Evolutionary conservation across 2,113 vertebrate species (phyloP).

Genomic region (Odobenus rosmarus): DNA sequence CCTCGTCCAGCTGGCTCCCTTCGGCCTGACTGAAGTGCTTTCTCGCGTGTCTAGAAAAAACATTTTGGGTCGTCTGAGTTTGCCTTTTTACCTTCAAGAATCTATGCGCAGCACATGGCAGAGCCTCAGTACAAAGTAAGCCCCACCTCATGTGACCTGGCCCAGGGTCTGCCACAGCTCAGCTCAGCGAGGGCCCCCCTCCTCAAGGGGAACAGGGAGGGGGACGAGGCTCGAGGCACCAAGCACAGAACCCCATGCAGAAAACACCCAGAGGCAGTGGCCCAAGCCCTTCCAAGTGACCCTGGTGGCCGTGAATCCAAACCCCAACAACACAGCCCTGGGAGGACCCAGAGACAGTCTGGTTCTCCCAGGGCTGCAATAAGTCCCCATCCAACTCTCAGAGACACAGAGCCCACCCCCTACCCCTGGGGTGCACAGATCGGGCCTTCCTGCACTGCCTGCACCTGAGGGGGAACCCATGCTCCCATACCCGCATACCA

Average conservation of each 20-base stretch:
- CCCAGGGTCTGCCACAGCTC: too few species aligned
- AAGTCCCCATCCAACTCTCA: neutral
- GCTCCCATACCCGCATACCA: accelerated
- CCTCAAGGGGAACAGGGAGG: neutral
- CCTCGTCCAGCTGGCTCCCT: constrained; percentile 97
- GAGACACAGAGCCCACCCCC: neutral
- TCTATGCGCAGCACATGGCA: too few species aligned
- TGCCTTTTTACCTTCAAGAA: neutral
- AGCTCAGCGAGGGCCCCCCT: neutral
- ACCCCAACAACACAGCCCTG: accelerated
- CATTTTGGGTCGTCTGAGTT: neutral
- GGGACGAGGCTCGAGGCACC: accelerated
- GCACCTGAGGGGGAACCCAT: too few species aligned
- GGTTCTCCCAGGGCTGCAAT: too few species aligned
- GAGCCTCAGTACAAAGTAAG: neutral
- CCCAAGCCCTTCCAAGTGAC: neutral
- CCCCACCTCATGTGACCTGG: neutral
- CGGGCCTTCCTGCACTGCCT: neutral
- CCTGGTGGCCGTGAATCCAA: too few species aligned
- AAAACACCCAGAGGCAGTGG: neutral
- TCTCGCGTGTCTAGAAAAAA: constrained; percentile 93
- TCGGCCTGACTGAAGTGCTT: constrained; percentile 99
- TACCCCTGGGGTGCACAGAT: neutral
- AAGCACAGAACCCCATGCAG: neutral
- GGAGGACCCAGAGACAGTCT: too few species aligned